Base-by-base conservation (phyloP, 2,888 invertebrate genomes). In the Melinopterus prodromus region DNA sequence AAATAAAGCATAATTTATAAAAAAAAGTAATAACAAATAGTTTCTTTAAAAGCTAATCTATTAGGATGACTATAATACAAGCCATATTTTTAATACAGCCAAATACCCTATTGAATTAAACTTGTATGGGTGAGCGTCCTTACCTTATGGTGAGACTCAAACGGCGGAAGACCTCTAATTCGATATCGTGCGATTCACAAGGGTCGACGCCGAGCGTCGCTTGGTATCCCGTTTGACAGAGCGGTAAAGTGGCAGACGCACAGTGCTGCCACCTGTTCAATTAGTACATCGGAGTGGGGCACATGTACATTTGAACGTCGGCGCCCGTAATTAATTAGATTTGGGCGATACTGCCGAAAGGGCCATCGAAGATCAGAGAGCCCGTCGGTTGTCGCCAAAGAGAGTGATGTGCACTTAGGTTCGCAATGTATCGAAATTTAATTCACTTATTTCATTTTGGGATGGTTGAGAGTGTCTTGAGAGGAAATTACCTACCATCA, bases 141-240 rank as follows among this genome's bases (percentile, higher is more conserved):
- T 26, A 26, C 26, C 26, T 26, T 26, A 26, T 26, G 26, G 26
- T 26, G 26, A 26, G 26, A 26, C 26, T 26, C 26, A 26, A 26
- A 26, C 26, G 26, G 26, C 26, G 26, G 26, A 26, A 53, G 53
- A 53, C 53, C 53, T 53, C 53, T 53, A 53, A 53, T 53, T 53
- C 53, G 53, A 53, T 53, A 53, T 53, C 53, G 53, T 53, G 53
- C 53, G 53, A 53, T 53, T 53, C 53, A 53, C 53, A 53, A 53
- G 53, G 53, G 53, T 53, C 53, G 53, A 53, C 53, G 53, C 53
- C 5, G 12, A 53, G 9, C 53, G 53, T 53, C 53, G 53, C 12
- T 53, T 26, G 26, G 26, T 26, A 26, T 26, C 26, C 26, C 53
- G 53, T 53, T 53, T 53, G 53, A 53, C 53, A 26, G 26, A 26